Evolutionary conservation across 2,113 vertebrate species (phyloP), one percentile per base, ranked within the genome.

Genomic region (Cathartes aura): DNA sequence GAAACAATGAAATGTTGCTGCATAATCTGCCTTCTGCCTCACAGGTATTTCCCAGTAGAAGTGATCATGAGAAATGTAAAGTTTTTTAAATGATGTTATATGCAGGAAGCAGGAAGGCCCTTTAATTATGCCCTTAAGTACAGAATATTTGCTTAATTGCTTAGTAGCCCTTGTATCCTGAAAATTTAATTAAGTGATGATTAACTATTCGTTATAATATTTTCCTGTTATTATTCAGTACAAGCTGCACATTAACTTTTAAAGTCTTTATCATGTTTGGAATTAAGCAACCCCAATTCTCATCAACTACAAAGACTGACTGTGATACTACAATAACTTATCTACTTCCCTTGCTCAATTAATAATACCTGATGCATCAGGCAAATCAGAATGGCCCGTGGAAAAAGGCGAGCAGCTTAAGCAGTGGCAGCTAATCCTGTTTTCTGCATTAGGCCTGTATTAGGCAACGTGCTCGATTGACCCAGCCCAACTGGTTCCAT

Each of bases 181-280:
- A 97, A 95, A 95, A 96, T 90, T 93, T 96, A 95, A 97, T 97
- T 97, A 97, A 96, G 75, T 79, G 52, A 72, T 94, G 94, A 95
- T 96, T 96, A 95, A 96, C 85, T 96, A 93, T 97, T 96, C 91
- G 97, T 97, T 97, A 96, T 93, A 93, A 83, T 94, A 96, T 96
- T 96, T 96, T 91, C 87, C 86, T 94, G 79, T 82, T 96, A 91
- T 95, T 95, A 97, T 93, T 95, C 89, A 75, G 67, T 87, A 89
- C 91, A 91, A 97, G 87, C 52, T 87, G 22, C 70, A 70, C 47
- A 92, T 95, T 91, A 93, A 86, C 74, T 94, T 96, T 95, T 78
- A 78, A 93, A 72, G n/a, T 83, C 85, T 89, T 93, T 93, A 88
- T 94, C 79, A 78, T 90, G 63, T 89, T 91, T 92, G 52, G 45